phyloP scores from a whole-genome alignment of 1,140 invertebrate genomes.

The Drosophila nasuta region DNA sequence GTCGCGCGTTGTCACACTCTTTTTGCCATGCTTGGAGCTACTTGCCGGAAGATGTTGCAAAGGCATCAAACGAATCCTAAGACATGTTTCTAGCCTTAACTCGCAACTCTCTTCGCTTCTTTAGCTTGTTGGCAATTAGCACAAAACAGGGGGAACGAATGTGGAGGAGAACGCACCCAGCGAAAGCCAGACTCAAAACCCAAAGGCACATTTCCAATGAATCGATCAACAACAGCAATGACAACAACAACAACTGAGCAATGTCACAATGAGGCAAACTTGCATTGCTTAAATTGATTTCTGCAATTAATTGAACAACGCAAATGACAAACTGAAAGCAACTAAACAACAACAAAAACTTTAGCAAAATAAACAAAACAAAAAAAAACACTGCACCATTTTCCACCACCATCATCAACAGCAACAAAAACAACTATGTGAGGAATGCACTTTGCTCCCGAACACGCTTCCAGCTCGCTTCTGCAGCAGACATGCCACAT shows the following conservation, averaged over 20 bases:
- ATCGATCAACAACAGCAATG: slow-evolving; percentile 62
- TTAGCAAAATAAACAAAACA: slow-evolving; percentile 5
- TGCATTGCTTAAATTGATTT: slow-evolving; percentile 84
- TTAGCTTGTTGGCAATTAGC: slow-evolving; percentile 73
- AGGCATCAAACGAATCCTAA: slow-evolving; percentile 44
- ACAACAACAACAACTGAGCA: slow-evolving; percentile 38
- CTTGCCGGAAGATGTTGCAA: slow-evolving; percentile 75
- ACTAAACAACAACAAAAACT: slow-evolving; percentile 17
- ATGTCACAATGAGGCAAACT: slow-evolving; percentile 76
- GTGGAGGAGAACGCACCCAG: slow-evolving; percentile 48
- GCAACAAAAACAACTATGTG: slow-evolving; percentile 29
- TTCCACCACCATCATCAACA: not conserved
- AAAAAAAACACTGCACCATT: slow-evolving; percentile 31
- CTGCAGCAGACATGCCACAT: slow-evolving; percentile 3
- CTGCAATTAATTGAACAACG: slow-evolving; percentile 84
- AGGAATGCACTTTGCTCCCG: slow-evolving; percentile 69
- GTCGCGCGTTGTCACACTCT: slow-evolving; percentile 83
- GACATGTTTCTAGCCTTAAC: slow-evolving; percentile 47
- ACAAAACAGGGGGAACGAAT: slow-evolving; percentile 12
- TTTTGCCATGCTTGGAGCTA: slow-evolving; percentile 52
- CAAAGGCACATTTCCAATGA: slow-evolving; percentile 76
- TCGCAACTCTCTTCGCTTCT: slow-evolving; percentile 13
- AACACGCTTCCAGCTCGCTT: slow-evolving; percentile 72
- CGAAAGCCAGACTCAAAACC: slow-evolving; percentile 25
- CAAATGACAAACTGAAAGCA: slow-evolving; percentile 76